A percentile compares a stretch with the other conserved stretches of the same genome.
Conservation (phyloP, 2,888 invertebrate species). For the Eugnorisma glareosa region DNA sequence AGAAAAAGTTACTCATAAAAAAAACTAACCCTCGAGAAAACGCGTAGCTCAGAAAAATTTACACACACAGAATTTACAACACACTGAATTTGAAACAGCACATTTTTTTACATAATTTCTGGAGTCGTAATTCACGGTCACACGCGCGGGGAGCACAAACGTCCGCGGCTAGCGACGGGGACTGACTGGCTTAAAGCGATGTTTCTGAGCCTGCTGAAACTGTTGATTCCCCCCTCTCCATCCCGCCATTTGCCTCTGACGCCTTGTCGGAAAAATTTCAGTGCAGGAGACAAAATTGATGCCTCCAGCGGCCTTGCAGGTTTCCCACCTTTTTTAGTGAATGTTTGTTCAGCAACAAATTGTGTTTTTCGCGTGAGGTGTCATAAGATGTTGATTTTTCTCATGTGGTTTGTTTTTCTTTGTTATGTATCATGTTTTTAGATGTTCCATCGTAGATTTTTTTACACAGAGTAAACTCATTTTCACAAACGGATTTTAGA, state of each 20-base stretch:
- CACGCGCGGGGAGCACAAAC: constrained; percentile 40
- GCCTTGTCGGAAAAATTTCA: constrained; percentile 75
- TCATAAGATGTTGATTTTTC: constrained; percentile 11
- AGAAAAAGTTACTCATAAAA: constrained; percentile 40
- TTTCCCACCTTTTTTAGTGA: constrained; percentile 41
- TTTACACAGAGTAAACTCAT: neutral
- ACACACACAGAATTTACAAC: constrained; percentile 38
- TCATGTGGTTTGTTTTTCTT: neutral
- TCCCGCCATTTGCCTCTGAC: constrained; percentile 56
- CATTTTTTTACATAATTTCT: constrained; percentile 57
- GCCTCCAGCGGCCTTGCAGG: constrained; percentile 41
- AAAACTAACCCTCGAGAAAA: constrained; percentile 17
- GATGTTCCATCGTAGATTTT: neutral
- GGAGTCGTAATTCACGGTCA: constrained; percentile 58
- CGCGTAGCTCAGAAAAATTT: constrained; percentile 23
- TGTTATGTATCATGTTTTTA: neutral
- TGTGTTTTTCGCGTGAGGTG: constrained; percentile 2
- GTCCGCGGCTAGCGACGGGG: constrained; percentile 47
- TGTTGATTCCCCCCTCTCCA: constrained; percentile 67
- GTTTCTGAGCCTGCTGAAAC: constrained; percentile 70
- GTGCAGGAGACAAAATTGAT: constrained; percentile 67
- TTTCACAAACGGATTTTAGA: neutral
- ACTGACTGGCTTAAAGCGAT: constrained; percentile 65
- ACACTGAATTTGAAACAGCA: constrained; percentile 51
- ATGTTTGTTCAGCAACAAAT: constrained; percentile 42